These are phyloP conservation scores for Reticulitermes speratus DNA, from an alignment of 1,140 invertebrate genomes.

Conservation along the genomic window DNA sequence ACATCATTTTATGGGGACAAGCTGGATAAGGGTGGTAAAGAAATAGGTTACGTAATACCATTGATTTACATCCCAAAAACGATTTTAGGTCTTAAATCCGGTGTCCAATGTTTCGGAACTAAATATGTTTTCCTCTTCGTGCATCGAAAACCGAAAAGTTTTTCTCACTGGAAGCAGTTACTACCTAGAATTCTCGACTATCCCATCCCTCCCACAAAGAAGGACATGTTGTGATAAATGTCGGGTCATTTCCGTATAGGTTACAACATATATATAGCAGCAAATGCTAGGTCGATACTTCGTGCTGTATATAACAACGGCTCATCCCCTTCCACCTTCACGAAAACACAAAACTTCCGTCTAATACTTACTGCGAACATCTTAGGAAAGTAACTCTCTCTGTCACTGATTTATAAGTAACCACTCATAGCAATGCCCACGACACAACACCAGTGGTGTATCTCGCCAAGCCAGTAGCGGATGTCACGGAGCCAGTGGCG, in stretches of 20 bases:
- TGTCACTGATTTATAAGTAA: conserved; percentile 12
- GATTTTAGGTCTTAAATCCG: not conserved
- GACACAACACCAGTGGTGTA: not conserved
- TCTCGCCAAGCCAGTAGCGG: not conserved
- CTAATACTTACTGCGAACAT: not conserved
- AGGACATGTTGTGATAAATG: conserved; percentile 2
- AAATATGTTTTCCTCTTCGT: conserved; percentile 20
- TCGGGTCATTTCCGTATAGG: not conserved
- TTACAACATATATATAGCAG: not conserved
- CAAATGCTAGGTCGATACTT: not conserved
- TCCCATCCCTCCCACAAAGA: not conserved
- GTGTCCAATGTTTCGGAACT: not conserved
- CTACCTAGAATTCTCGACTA: not conserved
- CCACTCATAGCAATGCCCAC: not conserved
- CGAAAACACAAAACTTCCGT: conserved; percentile 5
- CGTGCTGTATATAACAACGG: not conserved
- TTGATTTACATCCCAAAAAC: not conserved
- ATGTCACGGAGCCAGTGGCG: not conserved
- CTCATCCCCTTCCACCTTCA: not conserved
- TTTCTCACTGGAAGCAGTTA: not conserved
- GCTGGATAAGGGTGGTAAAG: not conserved
- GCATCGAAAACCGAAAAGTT: not conserved
- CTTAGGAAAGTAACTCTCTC: not conserved
- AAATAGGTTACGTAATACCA: not conserved
- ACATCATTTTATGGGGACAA: not conserved